Evolutionary conservation across 1,140 invertebrate genomes (phyloP).

Genomic region (Diorhabda sublineata): DNA sequence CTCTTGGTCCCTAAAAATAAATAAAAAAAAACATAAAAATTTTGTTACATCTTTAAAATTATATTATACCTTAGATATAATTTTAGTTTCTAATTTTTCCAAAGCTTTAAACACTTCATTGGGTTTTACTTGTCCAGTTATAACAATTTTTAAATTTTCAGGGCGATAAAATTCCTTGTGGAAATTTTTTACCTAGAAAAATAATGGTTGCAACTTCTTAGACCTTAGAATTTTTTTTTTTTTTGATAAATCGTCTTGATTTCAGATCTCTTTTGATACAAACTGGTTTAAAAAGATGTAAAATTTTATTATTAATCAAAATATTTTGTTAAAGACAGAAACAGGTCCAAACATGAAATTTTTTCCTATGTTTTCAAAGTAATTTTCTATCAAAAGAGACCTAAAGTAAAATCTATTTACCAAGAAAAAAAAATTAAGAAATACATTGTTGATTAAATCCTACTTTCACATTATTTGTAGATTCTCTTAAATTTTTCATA

Average conservation of each 20-base stretch:
- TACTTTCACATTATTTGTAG: slow-evolving; percentile 78
- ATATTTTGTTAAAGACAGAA: no score
- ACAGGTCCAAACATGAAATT: no score
- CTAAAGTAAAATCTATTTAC: neutral
- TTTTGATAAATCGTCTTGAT: no score
- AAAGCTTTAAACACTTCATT: slow-evolving; percentile 73
- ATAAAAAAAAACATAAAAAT: neutral
- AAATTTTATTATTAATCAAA: no score
- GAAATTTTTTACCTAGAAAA: slow-evolving; percentile 65
- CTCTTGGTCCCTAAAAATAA: slow-evolving; percentile 50
- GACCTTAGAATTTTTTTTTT: no score
- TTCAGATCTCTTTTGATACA: no score
- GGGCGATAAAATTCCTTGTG: slow-evolving; percentile 85
- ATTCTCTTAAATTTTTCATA: slow-evolving; percentile 77
- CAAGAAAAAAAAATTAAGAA: neutral
- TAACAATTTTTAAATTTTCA: slow-evolving; percentile 83
- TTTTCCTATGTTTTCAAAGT: slow-evolving; percentile 11
- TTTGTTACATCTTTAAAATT: neutral
- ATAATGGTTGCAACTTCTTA: slow-evolving; percentile 16
- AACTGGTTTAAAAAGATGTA: no score
- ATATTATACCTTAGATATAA: slow-evolving; percentile 62
- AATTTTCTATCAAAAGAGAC: slow-evolving; percentile 39
- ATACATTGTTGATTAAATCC: slow-evolving; percentile 18
- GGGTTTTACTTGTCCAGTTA: slow-evolving; percentile 75
- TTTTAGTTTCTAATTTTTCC: slow-evolving; percentile 72